Conservation (phyloP, 2,113 vertebrate species). For the Lagopus leucura region DNA sequence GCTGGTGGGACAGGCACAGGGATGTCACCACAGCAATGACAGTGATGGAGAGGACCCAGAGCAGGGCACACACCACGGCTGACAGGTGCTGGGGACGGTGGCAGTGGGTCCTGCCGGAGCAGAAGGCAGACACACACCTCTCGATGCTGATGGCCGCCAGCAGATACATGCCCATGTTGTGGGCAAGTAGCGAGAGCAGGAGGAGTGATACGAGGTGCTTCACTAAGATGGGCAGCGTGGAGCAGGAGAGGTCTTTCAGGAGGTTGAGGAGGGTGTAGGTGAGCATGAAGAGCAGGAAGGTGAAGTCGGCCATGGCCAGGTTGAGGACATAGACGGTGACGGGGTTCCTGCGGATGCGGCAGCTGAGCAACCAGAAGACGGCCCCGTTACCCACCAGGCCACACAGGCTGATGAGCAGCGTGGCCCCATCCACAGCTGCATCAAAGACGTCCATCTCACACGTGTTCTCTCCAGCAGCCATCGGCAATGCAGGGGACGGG, state of each 20-base stretch:
- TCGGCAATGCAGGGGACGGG: fast-evolving
- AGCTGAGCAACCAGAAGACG: constrained; percentile 43
- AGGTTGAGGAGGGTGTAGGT: not conserved
- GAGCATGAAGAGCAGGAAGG: constrained; percentile 10
- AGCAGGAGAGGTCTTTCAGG: not conserved
- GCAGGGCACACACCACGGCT: constrained; percentile 3
- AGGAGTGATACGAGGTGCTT: not conserved
- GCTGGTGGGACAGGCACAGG: not conserved
- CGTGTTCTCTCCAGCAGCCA: fast-evolving
- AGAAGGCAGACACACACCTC: not conserved
- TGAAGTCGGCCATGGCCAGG: not conserved
- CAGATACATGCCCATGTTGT: not conserved
- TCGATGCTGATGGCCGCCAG: not conserved
- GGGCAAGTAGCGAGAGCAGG: not conserved
- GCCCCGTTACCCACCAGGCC: constrained; percentile 35
- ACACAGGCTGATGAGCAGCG: not conserved
- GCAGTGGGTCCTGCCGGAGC: too few relatives aligned
- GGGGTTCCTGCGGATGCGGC: constrained; percentile 28
- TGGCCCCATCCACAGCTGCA: fast-evolving
- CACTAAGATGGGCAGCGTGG: too few relatives aligned
- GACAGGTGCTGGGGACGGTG: constrained; percentile 46
- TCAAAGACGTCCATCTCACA: not conserved
- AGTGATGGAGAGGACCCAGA: constrained; percentile 59
- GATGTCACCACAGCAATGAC: constrained; percentile 36
- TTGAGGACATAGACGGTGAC: constrained; percentile 53